Conservation (phyloP, 2,888 invertebrate species). For the Aricia artaxerxes region DNA sequence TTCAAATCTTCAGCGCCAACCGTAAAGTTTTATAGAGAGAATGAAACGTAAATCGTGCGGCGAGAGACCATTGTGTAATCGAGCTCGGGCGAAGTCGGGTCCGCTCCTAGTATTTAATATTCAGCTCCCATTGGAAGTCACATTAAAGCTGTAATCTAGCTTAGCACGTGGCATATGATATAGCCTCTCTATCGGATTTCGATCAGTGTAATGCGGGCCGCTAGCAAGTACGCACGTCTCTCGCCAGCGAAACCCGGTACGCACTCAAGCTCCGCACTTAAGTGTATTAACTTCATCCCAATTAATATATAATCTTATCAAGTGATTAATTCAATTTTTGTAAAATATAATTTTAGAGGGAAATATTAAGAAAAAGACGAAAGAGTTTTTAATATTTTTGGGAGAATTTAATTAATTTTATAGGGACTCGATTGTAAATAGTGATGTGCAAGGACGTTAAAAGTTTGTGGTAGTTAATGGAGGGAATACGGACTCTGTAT, state of each 20-base stretch:
- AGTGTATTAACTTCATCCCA: background rate
- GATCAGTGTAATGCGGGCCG: conserved; percentile 37
- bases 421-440: background rate
- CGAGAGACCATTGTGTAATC: conserved; percentile 14
- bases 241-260: background rate
- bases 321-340: conserved; percentile 16
- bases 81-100: conserved; percentile 4
- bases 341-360: background rate
- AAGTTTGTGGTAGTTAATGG: conserved; percentile 30
- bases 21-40: conserved; percentile 11
- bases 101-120: conserved; percentile 18
- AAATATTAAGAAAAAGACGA: background rate
- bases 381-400: background rate
- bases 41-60: conserved; percentile 13
- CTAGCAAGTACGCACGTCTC: conserved; percentile 34
- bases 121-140: conserved; percentile 27
- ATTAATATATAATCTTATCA: background rate
- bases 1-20: conserved; percentile 9
- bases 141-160: conserved; percentile 29
- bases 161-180: conserved; percentile 30
- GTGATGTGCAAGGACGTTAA: conserved; percentile 13
- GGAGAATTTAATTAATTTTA: background rate
- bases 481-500: conserved; percentile 10
- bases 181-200: conserved; percentile 32
- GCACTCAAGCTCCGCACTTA: background rate